These are phyloP conservation scores for Lasiommata megera DNA, from an alignment of 2,888 invertebrate species.

Conservation along the genomic window DNA sequence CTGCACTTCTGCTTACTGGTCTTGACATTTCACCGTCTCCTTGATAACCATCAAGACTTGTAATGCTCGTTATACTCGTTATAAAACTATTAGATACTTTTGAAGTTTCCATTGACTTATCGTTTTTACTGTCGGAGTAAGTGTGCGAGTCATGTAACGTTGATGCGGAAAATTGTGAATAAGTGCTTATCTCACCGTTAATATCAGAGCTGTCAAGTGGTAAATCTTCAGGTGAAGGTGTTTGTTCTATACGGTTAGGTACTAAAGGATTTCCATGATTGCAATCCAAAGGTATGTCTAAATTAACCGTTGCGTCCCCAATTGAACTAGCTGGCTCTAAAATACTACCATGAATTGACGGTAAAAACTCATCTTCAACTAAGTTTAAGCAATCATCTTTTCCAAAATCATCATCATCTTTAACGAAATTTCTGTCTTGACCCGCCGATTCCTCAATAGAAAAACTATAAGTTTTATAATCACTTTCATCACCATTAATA, in stretches of 20 bases:
- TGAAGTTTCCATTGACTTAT: conserved; percentile 83
- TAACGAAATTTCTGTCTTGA: conserved; percentile 23
- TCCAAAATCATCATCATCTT: conserved; percentile 32
- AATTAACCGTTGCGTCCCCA: conserved; percentile 75
- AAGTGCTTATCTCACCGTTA: conserved; percentile 80
- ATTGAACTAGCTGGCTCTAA: conserved; percentile 81
- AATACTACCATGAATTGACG: conserved; percentile 82
- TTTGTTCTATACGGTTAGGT: conserved; percentile 84
- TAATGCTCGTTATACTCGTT: conserved; percentile 94
- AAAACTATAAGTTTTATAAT: conserved; percentile 29
- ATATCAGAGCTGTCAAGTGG: conserved; percentile 89
- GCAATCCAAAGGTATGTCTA: conserved; percentile 78
- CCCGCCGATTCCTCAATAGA: conserved; percentile 21
- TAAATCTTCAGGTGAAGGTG: conserved; percentile 92
- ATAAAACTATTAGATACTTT: conserved; percentile 89
- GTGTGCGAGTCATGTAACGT: conserved; percentile 79
- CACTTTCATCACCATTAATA: conserved; percentile 46
- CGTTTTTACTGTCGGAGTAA: conserved; percentile 81
- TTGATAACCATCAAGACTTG: conserved; percentile 96
- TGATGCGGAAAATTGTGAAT: conserved; percentile 74
- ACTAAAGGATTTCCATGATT: conserved; percentile 64
- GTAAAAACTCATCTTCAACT: conserved; percentile 83
- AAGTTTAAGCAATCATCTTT: conserved; percentile 57
- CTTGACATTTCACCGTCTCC: conserved; percentile 95
- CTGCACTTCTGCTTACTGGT: conserved; percentile 90